phyloP scores from a whole-genome alignment of 2,113 vertebrate genomes.

The Suricata suricatta region DNA sequence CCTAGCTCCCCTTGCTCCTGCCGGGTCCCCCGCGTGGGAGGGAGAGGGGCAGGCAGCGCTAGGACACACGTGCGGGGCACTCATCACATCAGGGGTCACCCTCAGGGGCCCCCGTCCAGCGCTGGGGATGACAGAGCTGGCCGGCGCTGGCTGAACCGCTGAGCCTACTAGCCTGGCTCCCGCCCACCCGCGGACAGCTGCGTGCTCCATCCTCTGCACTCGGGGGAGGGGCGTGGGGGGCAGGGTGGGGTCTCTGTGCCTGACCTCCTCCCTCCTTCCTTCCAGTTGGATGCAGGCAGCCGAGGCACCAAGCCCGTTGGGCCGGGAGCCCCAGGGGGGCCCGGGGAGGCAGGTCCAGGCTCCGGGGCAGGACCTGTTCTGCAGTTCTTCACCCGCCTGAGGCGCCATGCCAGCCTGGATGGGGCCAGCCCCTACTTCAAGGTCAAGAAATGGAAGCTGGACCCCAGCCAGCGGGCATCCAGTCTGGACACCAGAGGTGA shows the following conservation, averaged over 20 bases:
- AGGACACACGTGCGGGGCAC: neutral
- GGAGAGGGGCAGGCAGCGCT: neutral
- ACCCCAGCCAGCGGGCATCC: constrained; percentile 94
- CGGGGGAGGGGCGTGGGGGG: neutral
- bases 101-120: neutral
- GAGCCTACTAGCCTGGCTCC: neutral
- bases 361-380: constrained; percentile 87
- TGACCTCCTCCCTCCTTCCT: neutral
- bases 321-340: neutral
- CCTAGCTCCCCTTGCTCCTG: neutral
- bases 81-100: no score
- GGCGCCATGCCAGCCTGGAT: constrained; percentile 95
- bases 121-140: neutral
- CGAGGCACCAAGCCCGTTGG: constrained; percentile 74
- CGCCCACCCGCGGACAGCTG: neutral
- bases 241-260: neutral
- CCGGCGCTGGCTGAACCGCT: neutral
- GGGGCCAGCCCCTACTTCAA: constrained; percentile 96
- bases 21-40: fast-evolving
- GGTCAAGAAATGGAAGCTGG: constrained; percentile 98
- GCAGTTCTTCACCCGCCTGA: constrained; percentile 94
- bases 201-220: neutral
- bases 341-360: constrained; percentile 61
- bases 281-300: constrained; percentile 84
- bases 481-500: constrained; percentile 97